Conservation (phyloP, 2,113 vertebrate species). For the Lophius piscatorius region DNA sequence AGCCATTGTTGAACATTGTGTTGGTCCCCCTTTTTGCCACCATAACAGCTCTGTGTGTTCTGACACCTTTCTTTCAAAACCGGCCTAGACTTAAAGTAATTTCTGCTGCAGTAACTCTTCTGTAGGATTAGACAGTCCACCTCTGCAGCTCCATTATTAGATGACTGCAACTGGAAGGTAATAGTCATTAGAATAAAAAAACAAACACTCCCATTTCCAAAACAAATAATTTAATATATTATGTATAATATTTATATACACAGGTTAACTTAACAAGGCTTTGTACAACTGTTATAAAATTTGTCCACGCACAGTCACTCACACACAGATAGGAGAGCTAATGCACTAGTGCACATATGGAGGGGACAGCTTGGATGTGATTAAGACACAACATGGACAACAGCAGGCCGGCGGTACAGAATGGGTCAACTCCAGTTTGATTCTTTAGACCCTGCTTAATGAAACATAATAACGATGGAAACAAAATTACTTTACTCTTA, state of each 20-base stretch:
- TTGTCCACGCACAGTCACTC: slow-evolving; percentile 65
- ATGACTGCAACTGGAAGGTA: too few species aligned
- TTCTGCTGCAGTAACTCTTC: too few species aligned
- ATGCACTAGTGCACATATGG: slow-evolving; percentile 51
- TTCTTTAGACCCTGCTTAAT: slow-evolving; percentile 19
- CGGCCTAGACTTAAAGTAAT: too few species aligned
- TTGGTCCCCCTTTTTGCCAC: too few species aligned
- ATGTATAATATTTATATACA: slow-evolving; percentile 74
- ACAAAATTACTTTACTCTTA: slow-evolving; percentile 9
- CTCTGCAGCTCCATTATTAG: too few species aligned
- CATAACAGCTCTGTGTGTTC: too few species aligned
- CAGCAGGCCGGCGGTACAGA: slow-evolving; percentile 23
- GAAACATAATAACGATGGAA: background rate
- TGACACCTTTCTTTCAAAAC: too few species aligned
- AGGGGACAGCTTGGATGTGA: slow-evolving; percentile 30
- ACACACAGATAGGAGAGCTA: slow-evolving; percentile 40
- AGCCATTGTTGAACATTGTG: too few species aligned
- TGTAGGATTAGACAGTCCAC: too few species aligned
- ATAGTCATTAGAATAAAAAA: too few species aligned
- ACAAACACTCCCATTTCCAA: slow-evolving; percentile 32
- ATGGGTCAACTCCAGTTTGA: slow-evolving; percentile 30
- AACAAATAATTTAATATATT: slow-evolving; percentile 80
- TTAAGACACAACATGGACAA: slow-evolving; percentile 19
- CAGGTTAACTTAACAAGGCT: slow-evolving; percentile 77
- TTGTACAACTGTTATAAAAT: slow-evolving; percentile 81